Conservation (phyloP, 2,113 vertebrate genomes). For the Pseudorhombus dupliciocellatus region DNA sequence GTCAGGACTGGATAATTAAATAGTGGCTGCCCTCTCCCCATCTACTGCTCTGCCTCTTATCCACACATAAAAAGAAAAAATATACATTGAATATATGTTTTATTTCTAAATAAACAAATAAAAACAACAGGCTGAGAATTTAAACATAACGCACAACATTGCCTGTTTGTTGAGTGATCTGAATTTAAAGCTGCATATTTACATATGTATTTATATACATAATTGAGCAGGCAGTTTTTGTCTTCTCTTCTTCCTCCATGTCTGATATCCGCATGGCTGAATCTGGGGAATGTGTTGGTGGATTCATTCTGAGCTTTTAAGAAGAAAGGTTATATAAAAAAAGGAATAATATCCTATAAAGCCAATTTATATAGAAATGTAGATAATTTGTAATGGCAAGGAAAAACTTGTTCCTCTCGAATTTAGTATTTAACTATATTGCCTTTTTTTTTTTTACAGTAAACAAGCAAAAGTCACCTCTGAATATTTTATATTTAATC, state of each 20-base stretch:
- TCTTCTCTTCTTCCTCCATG: constrained; percentile 29
- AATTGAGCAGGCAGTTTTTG: constrained; percentile 29
- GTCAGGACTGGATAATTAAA: constrained; percentile 54
- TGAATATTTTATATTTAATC: not conserved
- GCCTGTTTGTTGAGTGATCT: constrained; percentile 4
- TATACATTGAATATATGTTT: constrained; percentile 8
- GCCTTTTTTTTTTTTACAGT: constrained; percentile 5
- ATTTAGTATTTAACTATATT: constrained; percentile 14
- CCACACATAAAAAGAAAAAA: constrained; percentile 23
- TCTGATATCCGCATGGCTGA: constrained; percentile 64
- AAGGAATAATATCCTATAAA: constrained; percentile 37
- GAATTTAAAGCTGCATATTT: constrained; percentile 43
- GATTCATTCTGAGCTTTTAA: constrained; percentile 52
- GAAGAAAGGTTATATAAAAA: constrained; percentile 22
- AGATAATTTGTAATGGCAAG: constrained; percentile 33
- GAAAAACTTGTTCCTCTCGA: constrained; percentile 20
- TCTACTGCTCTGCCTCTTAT: constrained; percentile 23
- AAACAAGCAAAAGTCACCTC: constrained; percentile 9
- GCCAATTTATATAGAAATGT: constrained; percentile 41
- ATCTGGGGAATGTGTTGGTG: constrained; percentile 66
- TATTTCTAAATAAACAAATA: constrained; percentile 1
- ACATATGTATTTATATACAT: constrained; percentile 4
- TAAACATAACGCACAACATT: constrained; percentile 5
- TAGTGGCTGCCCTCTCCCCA: constrained; percentile 8
- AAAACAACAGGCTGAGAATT: not conserved